phyloP scores from a whole-genome alignment of 2,888 invertebrate genomes.

The Drosophila macrospina region DNA sequence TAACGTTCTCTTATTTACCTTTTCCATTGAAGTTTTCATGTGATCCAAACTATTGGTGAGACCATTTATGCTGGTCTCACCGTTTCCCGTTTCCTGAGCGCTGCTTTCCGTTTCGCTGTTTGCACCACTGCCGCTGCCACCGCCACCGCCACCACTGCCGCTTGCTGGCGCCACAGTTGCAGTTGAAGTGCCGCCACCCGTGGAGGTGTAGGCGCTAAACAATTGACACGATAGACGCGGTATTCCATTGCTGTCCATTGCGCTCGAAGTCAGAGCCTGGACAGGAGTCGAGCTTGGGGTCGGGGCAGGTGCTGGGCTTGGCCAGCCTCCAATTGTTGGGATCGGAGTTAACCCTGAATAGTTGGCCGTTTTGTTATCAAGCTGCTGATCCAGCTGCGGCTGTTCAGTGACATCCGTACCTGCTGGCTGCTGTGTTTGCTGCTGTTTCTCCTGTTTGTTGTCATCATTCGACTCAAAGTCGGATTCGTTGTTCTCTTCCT shows the following conservation, averaged over 20 bases:
- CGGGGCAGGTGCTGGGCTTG: constrained; percentile 55
- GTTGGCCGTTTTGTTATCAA: constrained; percentile 57
- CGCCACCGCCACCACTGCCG: constrained; percentile 28
- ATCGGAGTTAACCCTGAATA: constrained; percentile 42
- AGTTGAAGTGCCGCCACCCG: constrained; percentile 24
- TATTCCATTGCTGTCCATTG: constrained; percentile 60
- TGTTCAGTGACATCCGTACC: constrained; percentile 36
- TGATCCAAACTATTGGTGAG: constrained; percentile 81
- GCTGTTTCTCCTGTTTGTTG: constrained; percentile 64
- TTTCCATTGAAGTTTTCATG: constrained; percentile 79
- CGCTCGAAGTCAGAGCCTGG: constrained; percentile 2
- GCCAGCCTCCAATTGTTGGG: constrained; percentile 64
- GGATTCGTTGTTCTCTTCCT: constrained; percentile 85
- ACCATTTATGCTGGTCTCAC: constrained; percentile 79
- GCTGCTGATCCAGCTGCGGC: constrained; percentile 32
- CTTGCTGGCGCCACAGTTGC: constrained; percentile 18
- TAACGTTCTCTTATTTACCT: constrained; percentile 66
- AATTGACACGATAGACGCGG: constrained; percentile 67
- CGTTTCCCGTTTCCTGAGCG: constrained; percentile 64
- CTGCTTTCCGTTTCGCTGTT: constrained; percentile 63
- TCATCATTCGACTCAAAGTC: constrained; percentile 84
- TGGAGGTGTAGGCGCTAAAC: constrained; percentile 51
- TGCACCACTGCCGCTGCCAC: constrained; percentile 47
- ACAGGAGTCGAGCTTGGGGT: constrained; percentile 35
- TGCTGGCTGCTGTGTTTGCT: constrained; percentile 32